Evolutionary conservation across 35 echinoderm and acorn worm genomes (phyloP), one percentile per base, ranked within the genome.

Genomic region (Chiridota heheva): DNA sequence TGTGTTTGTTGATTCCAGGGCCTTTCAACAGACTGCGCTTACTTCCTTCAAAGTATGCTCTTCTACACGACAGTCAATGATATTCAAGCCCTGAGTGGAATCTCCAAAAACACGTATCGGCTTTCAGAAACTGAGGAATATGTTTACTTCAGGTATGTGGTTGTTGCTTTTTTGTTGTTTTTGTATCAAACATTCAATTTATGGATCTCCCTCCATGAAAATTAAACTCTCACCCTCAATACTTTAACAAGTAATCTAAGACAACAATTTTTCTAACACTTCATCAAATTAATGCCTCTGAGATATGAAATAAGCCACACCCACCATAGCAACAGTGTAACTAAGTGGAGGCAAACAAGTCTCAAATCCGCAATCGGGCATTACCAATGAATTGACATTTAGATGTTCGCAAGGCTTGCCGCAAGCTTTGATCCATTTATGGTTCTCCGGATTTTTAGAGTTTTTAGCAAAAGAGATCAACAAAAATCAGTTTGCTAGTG

Each of bases 101-200:
- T 38, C 7, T 43, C 60, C 13, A 42, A 30, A 2, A 76, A 60
- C 28, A 27, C 70, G 1, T 76, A 61, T 42, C 10, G n/a, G 5
- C 12, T 86, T 12, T 57, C 41, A 62, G 70, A 63, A 22, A 35
- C 22, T 17, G 38, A 36, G 16, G 29, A 65, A 1, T 63, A 29
- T 76, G 38, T 45, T 12, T 59, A 63, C 16, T 86, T 63, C 83
- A 86, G 72, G 83, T 86, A 86, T n/a, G n/a, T n/a, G n/a, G n/a
- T n/a, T n/a, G n/a, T n/a, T n/a, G n/a, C n/a, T n/a, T n/a, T n/a
- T n/a, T n/a, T n/a, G n/a, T n/a, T n/a, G n/a, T n/a, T n/a, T n/a
- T n/a, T n/a, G 22, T 12, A 55, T 55, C 12, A 13, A 22, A 22
- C 48, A 22, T 55, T 13, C 22, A 55, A 12, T 13, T 16, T 25